Conservation (phyloP, 2,888 invertebrate genomes). For the Nomada goodeniana region DNA sequence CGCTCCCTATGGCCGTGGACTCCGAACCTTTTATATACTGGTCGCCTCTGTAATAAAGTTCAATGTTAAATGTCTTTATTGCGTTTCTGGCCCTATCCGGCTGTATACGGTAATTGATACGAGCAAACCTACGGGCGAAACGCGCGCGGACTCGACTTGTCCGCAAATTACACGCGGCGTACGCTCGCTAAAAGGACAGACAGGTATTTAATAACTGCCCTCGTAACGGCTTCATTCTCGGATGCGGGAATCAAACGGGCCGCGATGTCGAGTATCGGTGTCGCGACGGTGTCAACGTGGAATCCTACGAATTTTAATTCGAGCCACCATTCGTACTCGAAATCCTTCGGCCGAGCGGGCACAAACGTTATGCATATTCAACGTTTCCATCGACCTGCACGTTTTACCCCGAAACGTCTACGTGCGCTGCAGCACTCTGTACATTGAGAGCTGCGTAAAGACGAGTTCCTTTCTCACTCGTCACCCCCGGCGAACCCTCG, state of each 20-base stretch:
- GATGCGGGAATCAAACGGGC: slow-evolving; percentile 42
- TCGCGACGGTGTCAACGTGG: slow-evolving; percentile 31
- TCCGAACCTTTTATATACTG: slow-evolving; percentile 72
- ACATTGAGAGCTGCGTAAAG: no score
- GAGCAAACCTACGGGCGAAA: slow-evolving; percentile 69
- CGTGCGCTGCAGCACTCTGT: no score
- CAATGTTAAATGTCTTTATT: slow-evolving; percentile 76
- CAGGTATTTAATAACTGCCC: slow-evolving; percentile 71
- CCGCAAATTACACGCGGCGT: slow-evolving; percentile 70
- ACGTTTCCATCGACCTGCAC: no score
- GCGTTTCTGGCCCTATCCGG: slow-evolving; percentile 69
- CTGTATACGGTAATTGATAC: slow-evolving; percentile 73
- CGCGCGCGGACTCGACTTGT: slow-evolving; percentile 56
- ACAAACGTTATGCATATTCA: no score
- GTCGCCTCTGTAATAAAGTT: slow-evolving; percentile 68
- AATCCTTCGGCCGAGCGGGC: neutral
- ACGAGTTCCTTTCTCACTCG: neutral
- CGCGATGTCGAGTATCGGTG: neutral
- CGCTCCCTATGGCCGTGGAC: slow-evolving; percentile 66
- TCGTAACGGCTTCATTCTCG: slow-evolving; percentile 71
- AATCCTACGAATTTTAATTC: neutral
- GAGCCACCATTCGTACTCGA: neutral
- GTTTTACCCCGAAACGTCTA: no score
- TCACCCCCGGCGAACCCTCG: neutral
- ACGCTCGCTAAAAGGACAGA: slow-evolving; percentile 69